Evolutionary conservation across 1,140 invertebrate species (phyloP), one percentile per base, ranked within the genome.

Genomic region (Phortica variegata): DNA sequence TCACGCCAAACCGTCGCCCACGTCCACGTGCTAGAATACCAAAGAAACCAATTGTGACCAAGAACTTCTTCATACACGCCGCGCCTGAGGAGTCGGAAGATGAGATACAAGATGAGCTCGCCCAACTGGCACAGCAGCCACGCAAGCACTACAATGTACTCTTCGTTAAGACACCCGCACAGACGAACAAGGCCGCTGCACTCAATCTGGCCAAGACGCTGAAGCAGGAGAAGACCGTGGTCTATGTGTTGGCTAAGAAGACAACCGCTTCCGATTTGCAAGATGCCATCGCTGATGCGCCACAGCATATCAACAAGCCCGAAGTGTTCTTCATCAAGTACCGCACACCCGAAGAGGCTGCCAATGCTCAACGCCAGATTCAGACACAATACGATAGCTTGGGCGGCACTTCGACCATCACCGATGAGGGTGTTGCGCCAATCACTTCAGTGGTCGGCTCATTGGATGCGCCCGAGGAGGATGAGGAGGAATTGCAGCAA

Each of bases 221-320:
- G 78, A 87, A 87, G 45, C 88, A 91, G 77, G 87, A 90, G 71
- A 91, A 91, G 73, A 92, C 89, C 9, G 82, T 91, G 43, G 89
- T 91, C 50, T 91, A 92, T 76, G 89, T 91, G 12, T 79, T 91
- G 52, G 86, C 89, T 18, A 90, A 91, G 80, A 90, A 86, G 77
- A 88, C 86, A 47, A 57, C 65, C 0, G 85, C 89, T 58, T 12
- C 66, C 26, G 86, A 88, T 34, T 80, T 88, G 68, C 85, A 90
- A 89, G 82, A 90, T 86, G 83, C 84, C 84, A 56, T 90, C 86
- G 84, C 89, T 39, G 71, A 76, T 17, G 68, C 75, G 0, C 79
- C 80, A 3, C 79, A 79, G 37, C 66, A 76, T 4, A 78, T 79
- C 20, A 73, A 66, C 58, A 83, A 83, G 70, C 81, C 81, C 1